Conservation (phyloP, 2,797 vertebrate genomes). For the Orestias chungarensis region DNA sequence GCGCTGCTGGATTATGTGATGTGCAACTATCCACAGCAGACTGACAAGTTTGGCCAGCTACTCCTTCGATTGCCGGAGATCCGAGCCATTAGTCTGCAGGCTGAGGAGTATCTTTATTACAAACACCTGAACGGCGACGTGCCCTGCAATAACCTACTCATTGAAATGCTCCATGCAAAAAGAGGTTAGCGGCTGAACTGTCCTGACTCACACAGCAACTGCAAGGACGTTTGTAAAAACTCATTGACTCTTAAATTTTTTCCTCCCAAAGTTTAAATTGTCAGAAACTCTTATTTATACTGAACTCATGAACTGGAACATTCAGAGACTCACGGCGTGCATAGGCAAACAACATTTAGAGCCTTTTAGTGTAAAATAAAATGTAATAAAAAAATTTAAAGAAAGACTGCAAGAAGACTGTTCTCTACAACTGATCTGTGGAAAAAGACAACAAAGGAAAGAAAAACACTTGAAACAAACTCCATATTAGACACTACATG, state of each 20-base stretch:
- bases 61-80: constrained; percentile 95
- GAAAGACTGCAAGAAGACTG: constrained; percentile 24
- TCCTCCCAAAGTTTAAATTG: constrained; percentile 21
- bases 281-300: constrained; percentile 37
- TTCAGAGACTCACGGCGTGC: constrained; percentile 34
- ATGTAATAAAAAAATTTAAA: constrained; percentile 5
- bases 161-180: constrained; percentile 99
- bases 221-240: constrained; percentile 42
- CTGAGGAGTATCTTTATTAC: constrained; percentile 98
- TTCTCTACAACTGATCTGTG: constrained; percentile 33
- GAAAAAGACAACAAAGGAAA: constrained; percentile 29
- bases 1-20: constrained; percentile 96
- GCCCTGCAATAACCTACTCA: constrained; percentile 98
- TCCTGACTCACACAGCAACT: constrained; percentile 30
- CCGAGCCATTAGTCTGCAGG: constrained; percentile 96
- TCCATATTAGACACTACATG: constrained; percentile 42
- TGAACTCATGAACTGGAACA: constrained; percentile 34
- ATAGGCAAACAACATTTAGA: constrained; percentile 44
- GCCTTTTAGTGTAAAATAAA: constrained; percentile 60
- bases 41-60: constrained; percentile 96
- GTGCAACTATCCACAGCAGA: constrained; percentile 97
- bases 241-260: constrained; percentile 27
- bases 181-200: constrained; percentile 81
- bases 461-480: constrained; percentile 58
- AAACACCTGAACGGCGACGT: constrained; percentile 99